Base-by-base conservation (phyloP, 2,888 invertebrate species). In the Erannis defoliaria region DNA sequence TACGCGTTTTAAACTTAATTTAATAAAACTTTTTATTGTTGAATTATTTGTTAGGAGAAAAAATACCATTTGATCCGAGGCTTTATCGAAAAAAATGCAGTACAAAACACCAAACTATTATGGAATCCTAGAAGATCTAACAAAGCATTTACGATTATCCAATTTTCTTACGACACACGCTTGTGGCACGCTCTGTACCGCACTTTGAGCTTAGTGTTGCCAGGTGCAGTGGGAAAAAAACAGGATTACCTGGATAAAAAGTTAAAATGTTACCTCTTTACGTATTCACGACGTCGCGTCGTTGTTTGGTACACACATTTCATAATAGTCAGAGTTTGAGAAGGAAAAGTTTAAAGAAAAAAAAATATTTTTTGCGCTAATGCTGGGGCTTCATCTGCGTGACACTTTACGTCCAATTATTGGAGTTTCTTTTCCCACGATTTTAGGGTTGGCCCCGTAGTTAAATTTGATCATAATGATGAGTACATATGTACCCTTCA, bases 121-220 rank as follows among this genome's bases (percentile, higher is more conserved):
- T 54, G 37, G 40, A 35, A 56, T 46, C 53, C 56, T 46, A 61
- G 50, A 38, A 45, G 60, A 64, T 54, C 55, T 61, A 67, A 64
- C 65, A 62, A 67, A 66, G 64, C 65, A 66, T 62, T 70, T 62
- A 64, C 67, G 67, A 70, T 70, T 68, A 70, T 69, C 70, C 69
- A 72, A 72, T 72, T 70, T 72, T 67, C 68, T 67, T 64, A 56
- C 62, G 42, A 57, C 56, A 62, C 66, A 66, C 62, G 64, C 62
- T 65, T 54, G 46, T 40, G 12, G 40, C 37, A 42, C 31, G 48
- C 40, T 49, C 33, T 46, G 45, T 37, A 35, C 48, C 29, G 19
- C 38, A 38, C 37, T 16, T 31, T 26, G 51, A 51, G 48, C 54
- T 45, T 48, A 62, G 33, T 62, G 62, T 48, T 56, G 46, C 56